Evolutionary conservation across 2,888 invertebrate species (phyloP).

Genomic region (Phlogophora meticulosa): DNA sequence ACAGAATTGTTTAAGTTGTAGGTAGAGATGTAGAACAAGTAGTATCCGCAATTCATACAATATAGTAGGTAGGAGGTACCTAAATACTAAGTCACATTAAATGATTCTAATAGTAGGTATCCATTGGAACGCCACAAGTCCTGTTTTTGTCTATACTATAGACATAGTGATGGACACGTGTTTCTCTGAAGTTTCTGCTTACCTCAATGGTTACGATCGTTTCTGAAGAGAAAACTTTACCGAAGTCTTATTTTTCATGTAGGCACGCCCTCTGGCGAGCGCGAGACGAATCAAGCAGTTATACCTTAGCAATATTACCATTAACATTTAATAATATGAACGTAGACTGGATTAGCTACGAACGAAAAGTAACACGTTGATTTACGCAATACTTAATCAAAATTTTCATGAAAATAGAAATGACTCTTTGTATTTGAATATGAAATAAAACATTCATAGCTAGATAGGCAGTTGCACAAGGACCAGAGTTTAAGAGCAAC

Average conservation of each 20-base stretch:
- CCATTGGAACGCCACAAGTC: too few species aligned
- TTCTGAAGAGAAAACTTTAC: background rate
- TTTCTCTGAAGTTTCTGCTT: background rate
- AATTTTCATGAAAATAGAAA: conserved; percentile 25
- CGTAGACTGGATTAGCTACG: conserved; percentile 39
- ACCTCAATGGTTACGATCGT: background rate
- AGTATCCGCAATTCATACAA: too few species aligned
- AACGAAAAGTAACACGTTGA: conserved; percentile 24
- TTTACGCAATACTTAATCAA: conserved; percentile 37
- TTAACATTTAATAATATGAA: conserved; percentile 35
- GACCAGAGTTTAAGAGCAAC: background rate
- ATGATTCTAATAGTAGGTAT: too few species aligned
- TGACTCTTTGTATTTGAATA: background rate
- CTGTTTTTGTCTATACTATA: too few species aligned
- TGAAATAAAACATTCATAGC: background rate
- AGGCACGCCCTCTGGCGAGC: background rate
- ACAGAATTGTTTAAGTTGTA: too few species aligned
- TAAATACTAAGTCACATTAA: too few species aligned
- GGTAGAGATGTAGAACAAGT: too few species aligned
- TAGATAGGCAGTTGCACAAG: background rate
- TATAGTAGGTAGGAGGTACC: too few species aligned
- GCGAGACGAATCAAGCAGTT: conserved; percentile 32
- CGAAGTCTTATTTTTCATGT: background rate
- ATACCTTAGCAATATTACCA: conserved; percentile 30
- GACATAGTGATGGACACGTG: too few species aligned